Percentiles rank a stretch among this genome's conserved stretches.
These are phyloP conservation scores for Cephus spinipes DNA, from an alignment of 2,888 invertebrate species.

Conservation along the genomic window DNA sequence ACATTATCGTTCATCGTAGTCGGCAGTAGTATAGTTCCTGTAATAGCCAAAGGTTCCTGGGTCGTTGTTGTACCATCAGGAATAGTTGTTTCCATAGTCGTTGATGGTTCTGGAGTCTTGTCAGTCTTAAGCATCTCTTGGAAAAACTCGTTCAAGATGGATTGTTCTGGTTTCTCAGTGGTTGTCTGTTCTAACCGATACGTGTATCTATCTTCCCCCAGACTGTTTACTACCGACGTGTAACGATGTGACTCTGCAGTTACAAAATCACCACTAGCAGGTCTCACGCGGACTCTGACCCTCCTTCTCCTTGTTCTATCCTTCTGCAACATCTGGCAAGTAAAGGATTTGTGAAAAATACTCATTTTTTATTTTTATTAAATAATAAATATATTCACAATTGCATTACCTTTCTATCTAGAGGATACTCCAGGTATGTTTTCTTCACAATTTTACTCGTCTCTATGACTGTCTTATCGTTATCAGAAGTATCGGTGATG, in stretches of 20 bases:
- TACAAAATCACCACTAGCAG: slow-evolving; percentile 76
- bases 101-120: slow-evolving; percentile 16
- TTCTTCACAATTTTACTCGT: neutral
- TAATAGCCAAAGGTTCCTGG: slow-evolving; percentile 60
- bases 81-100: neutral
- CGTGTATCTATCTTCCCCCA: slow-evolving; percentile 43
- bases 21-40: slow-evolving; percentile 50
- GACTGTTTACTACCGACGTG: slow-evolving; percentile 61
- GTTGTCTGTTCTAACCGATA: slow-evolving; percentile 19
- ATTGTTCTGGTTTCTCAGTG: slow-evolving; percentile 29
- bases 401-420: neutral
- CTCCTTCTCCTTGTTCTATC: slow-evolving; percentile 72
- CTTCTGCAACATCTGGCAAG: neutral
- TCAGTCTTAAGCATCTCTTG: slow-evolving; percentile 44
- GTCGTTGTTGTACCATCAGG: neutral
- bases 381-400: neutral
- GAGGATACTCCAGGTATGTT: neutral
- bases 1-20: slow-evolving; percentile 51
- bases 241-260: slow-evolving; percentile 85
- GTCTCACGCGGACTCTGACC: slow-evolving; percentile 77
- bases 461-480: neutral
- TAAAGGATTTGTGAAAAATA: neutral
- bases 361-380: neutral
- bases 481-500: neutral
- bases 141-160: slow-evolving; percentile 42